Evolutionary conservation across 1,140 invertebrate genomes (phyloP).

Genomic region (Thereuonema tuberculata): DNA sequence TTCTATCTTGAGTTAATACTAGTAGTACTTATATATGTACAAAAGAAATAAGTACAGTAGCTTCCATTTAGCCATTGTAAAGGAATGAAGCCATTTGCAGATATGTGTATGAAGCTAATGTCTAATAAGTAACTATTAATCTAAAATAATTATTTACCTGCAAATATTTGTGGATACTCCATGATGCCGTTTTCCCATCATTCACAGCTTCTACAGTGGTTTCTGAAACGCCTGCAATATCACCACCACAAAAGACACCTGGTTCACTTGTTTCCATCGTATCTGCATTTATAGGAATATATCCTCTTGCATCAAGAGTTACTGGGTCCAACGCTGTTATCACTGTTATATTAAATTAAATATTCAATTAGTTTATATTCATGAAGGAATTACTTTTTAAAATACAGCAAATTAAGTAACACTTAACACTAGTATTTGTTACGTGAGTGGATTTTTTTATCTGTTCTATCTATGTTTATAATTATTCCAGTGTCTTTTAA

Average conservation of each 20-base stretch:
- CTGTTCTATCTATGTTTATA: too few relatives aligned
- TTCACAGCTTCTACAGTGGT: conserved; percentile 97
- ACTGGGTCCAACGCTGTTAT: conserved; percentile 62
- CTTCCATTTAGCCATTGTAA: too few relatives aligned
- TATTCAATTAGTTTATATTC: conserved; percentile 2
- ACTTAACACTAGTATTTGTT: too few relatives aligned
- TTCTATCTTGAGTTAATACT: too few relatives aligned
- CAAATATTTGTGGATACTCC: conserved; percentile 86
- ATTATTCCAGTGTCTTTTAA: too few relatives aligned
- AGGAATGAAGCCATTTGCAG: too few relatives aligned
- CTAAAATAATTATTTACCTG: conserved; percentile 42
- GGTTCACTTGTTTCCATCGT: conserved; percentile 61
- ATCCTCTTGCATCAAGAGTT: conserved; percentile 55
- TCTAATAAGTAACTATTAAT: too few relatives aligned
- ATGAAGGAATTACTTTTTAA: neutral
- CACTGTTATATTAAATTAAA: conserved; percentile 42
- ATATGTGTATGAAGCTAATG: too few relatives aligned
- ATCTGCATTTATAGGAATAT: conserved; percentile 56
- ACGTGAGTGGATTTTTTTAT: too few relatives aligned
- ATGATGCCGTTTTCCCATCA: conserved; percentile 93
- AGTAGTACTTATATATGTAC: too few relatives aligned
- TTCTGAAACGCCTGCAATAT: conserved; percentile 81
- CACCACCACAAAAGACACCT: conserved; percentile 84
- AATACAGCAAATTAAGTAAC: too few relatives aligned
- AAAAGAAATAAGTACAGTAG: too few relatives aligned